Evolutionary conservation across 2,113 vertebrate species (phyloP).

Genomic region (Calidris pugnax): DNA sequence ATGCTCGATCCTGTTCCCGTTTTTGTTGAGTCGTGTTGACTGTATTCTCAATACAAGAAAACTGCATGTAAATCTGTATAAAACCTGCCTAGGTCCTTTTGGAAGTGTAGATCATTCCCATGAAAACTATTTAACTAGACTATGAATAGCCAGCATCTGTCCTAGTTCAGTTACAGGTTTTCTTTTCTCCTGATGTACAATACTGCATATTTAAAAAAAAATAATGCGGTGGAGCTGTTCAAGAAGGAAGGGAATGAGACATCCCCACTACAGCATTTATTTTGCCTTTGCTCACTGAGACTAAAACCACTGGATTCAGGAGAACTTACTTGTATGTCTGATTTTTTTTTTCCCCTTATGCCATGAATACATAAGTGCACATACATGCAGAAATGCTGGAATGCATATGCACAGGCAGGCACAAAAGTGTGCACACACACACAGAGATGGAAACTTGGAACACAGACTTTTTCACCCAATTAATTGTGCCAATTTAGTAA

Average conservation of each 20-base stretch:
- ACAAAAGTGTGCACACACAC: no score
- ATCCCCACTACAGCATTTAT: background rate
- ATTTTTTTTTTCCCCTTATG: background rate
- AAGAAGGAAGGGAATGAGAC: background rate
- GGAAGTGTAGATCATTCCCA: background rate
- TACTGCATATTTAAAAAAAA: background rate
- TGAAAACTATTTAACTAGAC: background rate
- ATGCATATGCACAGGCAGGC: background rate
- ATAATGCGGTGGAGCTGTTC: background rate
- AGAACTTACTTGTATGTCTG: background rate
- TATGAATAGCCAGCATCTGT: background rate
- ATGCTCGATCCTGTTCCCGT: background rate
- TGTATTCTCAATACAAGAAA: background rate
- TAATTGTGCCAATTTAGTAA: background rate
- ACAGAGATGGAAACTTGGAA: background rate
- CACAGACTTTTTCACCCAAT: background rate
- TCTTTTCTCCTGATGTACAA: background rate
- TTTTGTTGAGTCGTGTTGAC: background rate
- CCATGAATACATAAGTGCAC: background rate
- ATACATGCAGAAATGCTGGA: background rate
- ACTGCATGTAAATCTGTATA: background rate
- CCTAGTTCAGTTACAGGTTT: background rate
- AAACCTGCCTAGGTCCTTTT: background rate
- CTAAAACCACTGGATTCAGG: background rate
- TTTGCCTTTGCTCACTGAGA: background rate